phyloP scores from a whole-genome alignment of 2,797 vertebrate species.

The Protonibea diacanthus region DNA sequence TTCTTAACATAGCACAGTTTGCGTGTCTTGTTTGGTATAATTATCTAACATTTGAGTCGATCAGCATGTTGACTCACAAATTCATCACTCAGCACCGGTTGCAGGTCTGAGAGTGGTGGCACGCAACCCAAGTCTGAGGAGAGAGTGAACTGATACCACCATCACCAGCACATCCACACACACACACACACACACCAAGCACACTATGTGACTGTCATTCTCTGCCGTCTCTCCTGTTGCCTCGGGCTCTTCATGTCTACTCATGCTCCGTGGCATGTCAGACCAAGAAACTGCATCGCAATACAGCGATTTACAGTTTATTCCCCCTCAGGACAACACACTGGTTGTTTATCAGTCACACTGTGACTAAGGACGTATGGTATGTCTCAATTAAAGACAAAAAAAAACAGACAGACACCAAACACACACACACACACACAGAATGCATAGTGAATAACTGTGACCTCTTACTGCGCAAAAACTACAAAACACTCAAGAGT shows the following conservation, averaged over 20 bases:
- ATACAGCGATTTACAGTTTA: constrained; percentile 19
- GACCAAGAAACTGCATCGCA: neutral
- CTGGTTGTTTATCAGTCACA: constrained; percentile 37
- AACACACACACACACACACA: neutral
- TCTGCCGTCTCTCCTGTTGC: constrained; percentile 24
- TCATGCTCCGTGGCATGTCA: constrained; percentile 41
- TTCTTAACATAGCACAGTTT: constrained; percentile 7
- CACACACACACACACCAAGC: constrained; percentile 1
- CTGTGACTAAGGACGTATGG: constrained; percentile 9
- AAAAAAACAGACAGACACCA: neutral
- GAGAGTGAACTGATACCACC: constrained; percentile 17
- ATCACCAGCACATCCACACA: neutral
- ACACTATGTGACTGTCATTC: constrained; percentile 16
- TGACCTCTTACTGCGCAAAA: neutral
- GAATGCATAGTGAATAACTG: neutral
- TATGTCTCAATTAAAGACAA: constrained; percentile 26
- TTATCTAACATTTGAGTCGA: constrained; percentile 37
- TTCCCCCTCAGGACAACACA: constrained; percentile 5
- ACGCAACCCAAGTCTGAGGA: constrained; percentile 59
- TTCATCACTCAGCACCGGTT: constrained; percentile 50
- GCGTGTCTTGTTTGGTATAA: constrained; percentile 45
- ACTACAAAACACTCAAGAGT: neutral
- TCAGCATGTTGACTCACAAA: constrained; percentile 72
- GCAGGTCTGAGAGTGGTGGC: constrained; percentile 53
- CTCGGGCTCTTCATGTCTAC: constrained; percentile 46